phyloP scores from a whole-genome alignment of 2,113 vertebrate genomes.

The Rhegmatorhina hoffmannsi region DNA sequence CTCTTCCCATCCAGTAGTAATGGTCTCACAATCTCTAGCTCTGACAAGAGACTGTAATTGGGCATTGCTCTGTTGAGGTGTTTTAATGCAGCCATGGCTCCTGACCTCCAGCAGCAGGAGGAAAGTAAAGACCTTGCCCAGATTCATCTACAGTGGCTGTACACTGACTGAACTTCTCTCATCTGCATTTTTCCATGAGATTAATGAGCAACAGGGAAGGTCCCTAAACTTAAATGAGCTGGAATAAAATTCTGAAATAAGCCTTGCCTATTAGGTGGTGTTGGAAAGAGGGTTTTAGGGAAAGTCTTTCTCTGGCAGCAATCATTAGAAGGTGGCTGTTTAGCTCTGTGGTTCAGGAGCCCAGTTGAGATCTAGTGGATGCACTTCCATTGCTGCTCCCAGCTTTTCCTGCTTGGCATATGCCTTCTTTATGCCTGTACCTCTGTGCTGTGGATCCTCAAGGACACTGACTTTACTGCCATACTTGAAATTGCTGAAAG shows the following conservation, averaged over 20 bases:
- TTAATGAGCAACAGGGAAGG: slow-evolving; percentile 17
- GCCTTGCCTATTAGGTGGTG: slow-evolving; percentile 18
- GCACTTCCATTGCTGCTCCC: not conserved
- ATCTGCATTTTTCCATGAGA: slow-evolving; percentile 51
- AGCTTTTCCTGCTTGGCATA: not conserved
- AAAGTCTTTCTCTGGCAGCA: not conserved
- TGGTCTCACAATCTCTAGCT: not conserved
- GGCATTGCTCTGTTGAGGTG: not conserved
- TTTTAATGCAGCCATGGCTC: slow-evolving; percentile 32
- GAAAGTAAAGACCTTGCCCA: slow-evolving; percentile 18
- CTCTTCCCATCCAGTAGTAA: not conserved
- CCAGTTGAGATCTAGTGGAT: not conserved
- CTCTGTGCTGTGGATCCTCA: not conserved
- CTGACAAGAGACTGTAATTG: slow-evolving; percentile 11
- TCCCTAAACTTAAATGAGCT: slow-evolving; percentile 40
- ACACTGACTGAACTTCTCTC: not conserved
- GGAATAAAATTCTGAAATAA: slow-evolving; percentile 39
- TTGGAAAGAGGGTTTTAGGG: not conserved
- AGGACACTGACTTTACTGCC: not conserved
- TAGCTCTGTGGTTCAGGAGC: not conserved
- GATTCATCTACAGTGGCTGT: not conserved
- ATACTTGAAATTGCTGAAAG: not conserved
- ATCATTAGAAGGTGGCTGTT: not conserved
- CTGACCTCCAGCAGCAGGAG: slow-evolving; percentile 58
- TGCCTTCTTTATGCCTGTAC: not conserved